These are phyloP conservation scores for Boulengeromyrus knoepffleri DNA, from an alignment of 2,113 vertebrate species.

Conservation along the genomic window DNA sequence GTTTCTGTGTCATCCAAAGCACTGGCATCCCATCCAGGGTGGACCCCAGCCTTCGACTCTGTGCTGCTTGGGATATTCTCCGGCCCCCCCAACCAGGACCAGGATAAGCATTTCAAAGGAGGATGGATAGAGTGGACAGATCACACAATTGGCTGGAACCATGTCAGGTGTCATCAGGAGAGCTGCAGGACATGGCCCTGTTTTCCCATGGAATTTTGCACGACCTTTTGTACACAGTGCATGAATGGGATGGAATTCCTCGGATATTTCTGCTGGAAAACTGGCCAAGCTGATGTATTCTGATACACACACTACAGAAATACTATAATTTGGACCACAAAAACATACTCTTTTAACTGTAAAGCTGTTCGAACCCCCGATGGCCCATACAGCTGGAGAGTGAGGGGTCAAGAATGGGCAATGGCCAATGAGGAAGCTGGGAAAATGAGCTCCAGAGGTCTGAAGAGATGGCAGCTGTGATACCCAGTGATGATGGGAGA, in stretches of 20 bases:
- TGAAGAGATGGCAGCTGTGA: not conserved
- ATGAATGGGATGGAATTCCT: not conserved
- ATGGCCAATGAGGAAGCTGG: not conserved
- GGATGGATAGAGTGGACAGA: not conserved
- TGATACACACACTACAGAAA: not conserved
- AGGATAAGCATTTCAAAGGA: not conserved
- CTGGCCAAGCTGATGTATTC: not conserved
- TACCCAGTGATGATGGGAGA: constrained; percentile 2
- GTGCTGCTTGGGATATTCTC: not conserved
- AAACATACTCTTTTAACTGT: not conserved
- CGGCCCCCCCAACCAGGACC: not conserved
- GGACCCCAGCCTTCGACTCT: not conserved
- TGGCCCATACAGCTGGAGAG: not conserved
- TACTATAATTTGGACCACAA: not conserved
- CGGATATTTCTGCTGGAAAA: not conserved
- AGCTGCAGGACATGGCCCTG: not conserved
- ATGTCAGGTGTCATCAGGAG: not conserved
- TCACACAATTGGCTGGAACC: not conserved
- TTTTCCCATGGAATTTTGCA: not conserved
- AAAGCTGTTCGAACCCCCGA: not conserved
- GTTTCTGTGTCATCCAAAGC: not conserved
- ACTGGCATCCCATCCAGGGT: not conserved
- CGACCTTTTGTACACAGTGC: not conserved
- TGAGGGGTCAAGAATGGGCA: not conserved
- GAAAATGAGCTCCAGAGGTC: too few relatives aligned